These are phyloP conservation scores for Sycophila sp. DNA, from an alignment of 1,140 invertebrate genomes.

Conservation along the genomic window DNA sequence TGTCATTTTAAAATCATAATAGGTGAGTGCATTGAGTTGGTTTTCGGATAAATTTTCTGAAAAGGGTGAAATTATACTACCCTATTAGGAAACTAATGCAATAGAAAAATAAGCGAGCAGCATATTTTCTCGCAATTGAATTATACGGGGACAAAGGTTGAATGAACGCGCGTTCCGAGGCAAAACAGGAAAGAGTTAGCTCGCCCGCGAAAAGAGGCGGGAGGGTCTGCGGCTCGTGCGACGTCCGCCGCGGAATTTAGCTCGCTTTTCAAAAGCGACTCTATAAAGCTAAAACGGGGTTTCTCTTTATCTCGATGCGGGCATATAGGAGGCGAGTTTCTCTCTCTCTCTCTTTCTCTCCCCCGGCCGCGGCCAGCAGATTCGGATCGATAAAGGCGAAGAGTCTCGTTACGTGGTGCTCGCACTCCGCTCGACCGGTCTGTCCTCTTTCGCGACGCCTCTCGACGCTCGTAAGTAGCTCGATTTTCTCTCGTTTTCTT, in stretches of 20 bases:
- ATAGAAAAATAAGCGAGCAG: too few relatives aligned
- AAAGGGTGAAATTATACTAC: too few relatives aligned
- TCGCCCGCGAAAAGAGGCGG: too few relatives aligned
- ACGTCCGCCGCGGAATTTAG: neutral
- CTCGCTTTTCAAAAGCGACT: constrained; percentile 23
- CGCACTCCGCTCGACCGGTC: constrained; percentile 14
- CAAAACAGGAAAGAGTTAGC: too few relatives aligned
- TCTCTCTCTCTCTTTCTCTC: neutral
- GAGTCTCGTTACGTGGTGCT: constrained; percentile 26
- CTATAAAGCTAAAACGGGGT: constrained; percentile 32
- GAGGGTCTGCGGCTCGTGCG: neutral
- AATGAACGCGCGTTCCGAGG: too few relatives aligned
- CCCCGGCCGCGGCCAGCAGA: neutral
- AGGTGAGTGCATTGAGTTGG: too few relatives aligned
- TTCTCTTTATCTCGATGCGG: constrained; percentile 16
- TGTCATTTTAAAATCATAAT: too few relatives aligned
- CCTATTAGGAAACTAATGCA: too few relatives aligned
- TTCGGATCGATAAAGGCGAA: constrained; percentile 24
- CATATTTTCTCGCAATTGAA: too few relatives aligned
- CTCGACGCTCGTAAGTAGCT: neutral
- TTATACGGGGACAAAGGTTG: too few relatives aligned
- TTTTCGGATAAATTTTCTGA: too few relatives aligned
- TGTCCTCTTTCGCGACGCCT: neutral
- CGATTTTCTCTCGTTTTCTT: constrained; percentile 12
- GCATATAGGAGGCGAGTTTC: neutral